These are phyloP conservation scores for Azorinus chamasolen DNA, from an alignment of 2,888 invertebrate genomes.

Conservation along the genomic window DNA sequence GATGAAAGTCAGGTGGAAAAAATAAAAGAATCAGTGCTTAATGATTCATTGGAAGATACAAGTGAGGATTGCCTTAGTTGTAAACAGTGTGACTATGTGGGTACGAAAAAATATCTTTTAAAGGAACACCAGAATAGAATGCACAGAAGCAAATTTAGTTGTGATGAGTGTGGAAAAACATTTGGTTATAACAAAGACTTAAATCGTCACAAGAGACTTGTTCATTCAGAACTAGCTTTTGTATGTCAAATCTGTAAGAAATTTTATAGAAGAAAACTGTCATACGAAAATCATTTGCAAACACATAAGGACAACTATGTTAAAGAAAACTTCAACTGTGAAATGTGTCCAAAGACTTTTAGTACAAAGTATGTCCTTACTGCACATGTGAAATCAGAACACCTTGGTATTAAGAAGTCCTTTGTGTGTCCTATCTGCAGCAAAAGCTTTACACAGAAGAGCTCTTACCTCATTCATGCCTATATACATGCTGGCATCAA, in stretches of 20 bases:
- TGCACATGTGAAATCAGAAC: constrained; percentile 77
- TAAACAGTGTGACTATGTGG: constrained; percentile 67
- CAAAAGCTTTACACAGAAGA: constrained; percentile 77
- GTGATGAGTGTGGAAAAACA: constrained; percentile 72
- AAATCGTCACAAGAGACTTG: constrained; percentile 71
- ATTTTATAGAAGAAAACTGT: constrained; percentile 72
- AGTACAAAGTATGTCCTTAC: constrained; percentile 77
- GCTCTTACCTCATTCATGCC: constrained; percentile 76
- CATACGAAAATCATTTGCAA: constrained; percentile 69
- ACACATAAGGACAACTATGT: constrained; percentile 73
- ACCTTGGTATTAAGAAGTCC: constrained; percentile 75
- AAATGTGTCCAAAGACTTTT: constrained; percentile 76
- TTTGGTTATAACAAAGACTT: constrained; percentile 77
- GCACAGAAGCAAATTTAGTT: constrained; percentile 70
- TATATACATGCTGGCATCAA: constrained; percentile 80
- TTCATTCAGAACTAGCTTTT: constrained; percentile 63
- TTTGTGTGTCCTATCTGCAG: constrained; percentile 80
- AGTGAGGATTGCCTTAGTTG: constrained; percentile 48
- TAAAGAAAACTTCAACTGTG: constrained; percentile 75
- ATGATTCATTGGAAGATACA: constrained; percentile 20
- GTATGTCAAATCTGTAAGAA: constrained; percentile 79
- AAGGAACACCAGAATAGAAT: constrained; percentile 71
- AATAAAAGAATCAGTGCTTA: background rate
- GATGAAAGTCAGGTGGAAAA: no score
- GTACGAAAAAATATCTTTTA: constrained; percentile 63